Percentiles rank a stretch among this genome's conserved stretches.
These are phyloP conservation scores for Rhodinocichla rosea DNA, from an alignment of 2,113 vertebrate species.

Conservation along the genomic window DNA sequence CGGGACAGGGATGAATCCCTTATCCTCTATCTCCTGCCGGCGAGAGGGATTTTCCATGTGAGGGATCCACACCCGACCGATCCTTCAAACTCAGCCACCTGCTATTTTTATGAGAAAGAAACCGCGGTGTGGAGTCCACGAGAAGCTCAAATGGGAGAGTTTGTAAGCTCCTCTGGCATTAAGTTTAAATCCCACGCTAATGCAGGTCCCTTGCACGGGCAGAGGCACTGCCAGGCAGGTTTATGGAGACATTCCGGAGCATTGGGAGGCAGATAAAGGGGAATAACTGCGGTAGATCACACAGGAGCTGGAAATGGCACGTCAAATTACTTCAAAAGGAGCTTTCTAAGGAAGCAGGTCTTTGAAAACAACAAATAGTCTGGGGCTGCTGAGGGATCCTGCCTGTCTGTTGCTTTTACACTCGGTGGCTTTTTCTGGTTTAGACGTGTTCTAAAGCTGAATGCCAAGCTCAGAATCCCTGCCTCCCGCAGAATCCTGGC, in stretches of 20 bases:
- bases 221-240: constrained; percentile 17
- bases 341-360: constrained; percentile 51
- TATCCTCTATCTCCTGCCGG: neutral
- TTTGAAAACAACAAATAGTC: constrained; percentile 62
- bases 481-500: neutral
- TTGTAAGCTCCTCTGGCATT: constrained; percentile 15
- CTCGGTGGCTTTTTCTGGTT: neutral
- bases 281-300: constrained; percentile 41
- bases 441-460: neutral
- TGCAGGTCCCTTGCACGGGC: neutral
- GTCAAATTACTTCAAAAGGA: constrained; percentile 57
- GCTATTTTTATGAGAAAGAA: neutral
- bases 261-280: constrained; percentile 32
- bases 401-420: constrained; percentile 31
- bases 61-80: constrained; percentile 19
- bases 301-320: constrained; percentile 41
- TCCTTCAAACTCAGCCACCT: constrained; percentile 14
- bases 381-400: constrained; percentile 23
- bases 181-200: constrained; percentile 17
- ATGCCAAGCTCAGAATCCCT: neutral
- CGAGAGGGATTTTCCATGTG: constrained; percentile 4
- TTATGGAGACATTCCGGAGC: constrained; percentile 17
- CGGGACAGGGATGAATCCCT: constrained; percentile 22
- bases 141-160: constrained; percentile 17
- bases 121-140: neutral